These are phyloP conservation scores for Raja brachyura DNA, from an alignment of 2,113 vertebrate genomes.

Conservation along the genomic window DNA sequence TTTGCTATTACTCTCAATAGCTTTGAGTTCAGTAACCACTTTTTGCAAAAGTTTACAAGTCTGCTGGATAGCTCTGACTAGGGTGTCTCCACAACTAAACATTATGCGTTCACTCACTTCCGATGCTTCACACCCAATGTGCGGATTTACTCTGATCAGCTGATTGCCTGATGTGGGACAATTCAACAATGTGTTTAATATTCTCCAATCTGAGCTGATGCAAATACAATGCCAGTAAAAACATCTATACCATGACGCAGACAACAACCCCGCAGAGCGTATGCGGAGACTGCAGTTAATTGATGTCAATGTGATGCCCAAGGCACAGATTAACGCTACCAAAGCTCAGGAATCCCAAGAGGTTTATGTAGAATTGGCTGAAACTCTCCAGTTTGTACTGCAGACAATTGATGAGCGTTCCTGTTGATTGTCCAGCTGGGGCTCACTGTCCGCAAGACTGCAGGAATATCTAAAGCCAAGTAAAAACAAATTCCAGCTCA, in stretches of 20 bases:
- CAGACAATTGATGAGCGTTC: not conserved
- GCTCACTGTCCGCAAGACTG: not conserved
- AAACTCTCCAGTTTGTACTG: not conserved
- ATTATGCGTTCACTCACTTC: not conserved
- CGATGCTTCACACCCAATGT: not conserved
- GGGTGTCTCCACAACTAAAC: not conserved
- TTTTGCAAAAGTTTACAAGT: not conserved
- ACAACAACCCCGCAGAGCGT: not conserved
- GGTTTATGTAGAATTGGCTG: not conserved
- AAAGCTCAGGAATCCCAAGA: not conserved
- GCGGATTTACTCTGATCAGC: not conserved
- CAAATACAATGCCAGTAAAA: not conserved
- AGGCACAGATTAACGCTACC: not conserved
- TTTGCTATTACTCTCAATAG: not conserved
- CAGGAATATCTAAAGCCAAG: not conserved
- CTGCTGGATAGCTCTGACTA: not conserved
- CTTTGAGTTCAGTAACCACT: not conserved
- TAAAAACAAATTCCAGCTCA: not conserved
- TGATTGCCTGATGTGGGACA: not conserved
- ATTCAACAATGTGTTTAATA: not conserved
- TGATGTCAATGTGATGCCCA: not conserved
- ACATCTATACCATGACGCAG: not conserved
- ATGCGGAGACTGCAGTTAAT: not conserved
- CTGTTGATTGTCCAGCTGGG: not conserved
- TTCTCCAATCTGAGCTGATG: not conserved